Evolutionary conservation across 2,888 invertebrate genomes (phyloP).

Genomic region (Gerris lacustris): DNA sequence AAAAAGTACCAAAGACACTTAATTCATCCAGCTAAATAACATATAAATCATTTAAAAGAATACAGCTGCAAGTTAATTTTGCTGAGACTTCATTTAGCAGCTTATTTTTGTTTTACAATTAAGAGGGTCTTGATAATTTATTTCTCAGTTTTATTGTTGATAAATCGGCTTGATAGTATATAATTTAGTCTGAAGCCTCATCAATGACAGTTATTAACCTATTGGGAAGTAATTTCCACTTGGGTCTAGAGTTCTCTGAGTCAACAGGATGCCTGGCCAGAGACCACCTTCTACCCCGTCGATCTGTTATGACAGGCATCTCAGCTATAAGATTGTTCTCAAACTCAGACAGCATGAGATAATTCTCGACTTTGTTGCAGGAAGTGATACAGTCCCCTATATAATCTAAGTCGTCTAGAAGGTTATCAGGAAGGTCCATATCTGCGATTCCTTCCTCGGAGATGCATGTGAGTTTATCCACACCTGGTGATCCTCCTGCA

Average conservation of each 20-base stretch:
- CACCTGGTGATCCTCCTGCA: constrained; percentile 45
- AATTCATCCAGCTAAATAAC: too few species aligned
- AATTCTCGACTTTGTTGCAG: constrained; percentile 76
- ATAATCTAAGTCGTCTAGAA: constrained; percentile 64
- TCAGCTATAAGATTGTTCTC: constrained; percentile 73
- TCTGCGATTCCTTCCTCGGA: constrained; percentile 75
- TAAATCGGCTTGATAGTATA: too few species aligned
- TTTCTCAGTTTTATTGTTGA: too few species aligned
- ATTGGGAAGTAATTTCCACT: constrained; percentile 41
- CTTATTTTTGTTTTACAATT: too few species aligned
- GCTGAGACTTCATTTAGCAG: too few species aligned
- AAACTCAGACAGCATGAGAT: constrained; percentile 72
- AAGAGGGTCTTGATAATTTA: too few species aligned
- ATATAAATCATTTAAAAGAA: too few species aligned
- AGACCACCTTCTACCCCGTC: constrained; percentile 60
- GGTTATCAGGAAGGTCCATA: constrained; percentile 66
- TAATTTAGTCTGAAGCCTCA: constrained; percentile 45
- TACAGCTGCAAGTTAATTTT: too few species aligned
- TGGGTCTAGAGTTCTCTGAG: constrained; percentile 33
- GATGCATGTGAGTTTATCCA: constrained; percentile 68
- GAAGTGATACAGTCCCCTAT: constrained; percentile 73
- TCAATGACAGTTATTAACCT: constrained; percentile 66
- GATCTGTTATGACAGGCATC: constrained; percentile 58
- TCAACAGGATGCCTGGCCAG: constrained; percentile 43
- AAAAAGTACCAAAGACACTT: too few species aligned